Conservation (phyloP, 2,797 vertebrate genomes). For the Ptychobarbus kaznakovi region DNA sequence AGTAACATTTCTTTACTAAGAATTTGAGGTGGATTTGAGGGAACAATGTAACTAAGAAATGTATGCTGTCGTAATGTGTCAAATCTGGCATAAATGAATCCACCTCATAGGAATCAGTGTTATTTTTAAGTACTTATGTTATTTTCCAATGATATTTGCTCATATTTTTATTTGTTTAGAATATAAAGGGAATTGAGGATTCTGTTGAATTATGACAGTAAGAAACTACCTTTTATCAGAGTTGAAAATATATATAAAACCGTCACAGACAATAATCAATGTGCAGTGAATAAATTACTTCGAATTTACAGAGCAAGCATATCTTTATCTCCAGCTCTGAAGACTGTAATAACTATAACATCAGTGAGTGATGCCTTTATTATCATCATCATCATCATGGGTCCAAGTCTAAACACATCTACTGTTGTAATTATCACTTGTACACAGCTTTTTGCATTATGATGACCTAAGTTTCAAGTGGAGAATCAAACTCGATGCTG, state of each 20-base stretch:
- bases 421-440: not conserved
- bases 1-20: not conserved
- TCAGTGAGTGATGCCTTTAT: not conserved
- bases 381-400: not conserved
- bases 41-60: not conserved
- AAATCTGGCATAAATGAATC: not conserved
- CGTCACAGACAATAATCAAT: too few relatives aligned
- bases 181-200: not conserved
- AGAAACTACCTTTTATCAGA: not conserved
- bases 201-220: not conserved
- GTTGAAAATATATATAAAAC: too few relatives aligned
- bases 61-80: not conserved
- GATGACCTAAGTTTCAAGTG: not conserved
- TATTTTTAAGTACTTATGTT: not conserved
- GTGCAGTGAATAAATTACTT: not conserved
- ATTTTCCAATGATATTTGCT: not conserved
- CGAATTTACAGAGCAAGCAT: not conserved
- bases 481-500: not conserved
- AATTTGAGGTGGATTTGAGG: not conserved
- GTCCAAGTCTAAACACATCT: slow-evolving; percentile 9
- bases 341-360: slow-evolving; percentile 12
- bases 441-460: not conserved
- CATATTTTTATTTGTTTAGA: too few relatives aligned
- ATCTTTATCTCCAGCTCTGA: not conserved
- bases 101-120: not conserved